phyloP scores from a whole-genome alignment of 2,113 vertebrate species.

The Xiphophorus couchianus region DNA sequence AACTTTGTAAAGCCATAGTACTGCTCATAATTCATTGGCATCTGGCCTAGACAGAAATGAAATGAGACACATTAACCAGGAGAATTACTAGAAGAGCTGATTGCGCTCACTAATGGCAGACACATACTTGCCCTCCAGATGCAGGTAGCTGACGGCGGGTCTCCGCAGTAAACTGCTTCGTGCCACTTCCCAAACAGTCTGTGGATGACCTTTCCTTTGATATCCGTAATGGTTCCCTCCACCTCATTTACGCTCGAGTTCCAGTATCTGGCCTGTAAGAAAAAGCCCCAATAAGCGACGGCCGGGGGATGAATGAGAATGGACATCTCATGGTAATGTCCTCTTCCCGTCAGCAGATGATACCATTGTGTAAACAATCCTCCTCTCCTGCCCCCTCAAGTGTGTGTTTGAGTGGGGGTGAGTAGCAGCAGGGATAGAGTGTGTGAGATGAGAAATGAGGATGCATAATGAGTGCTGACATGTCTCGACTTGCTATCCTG shows the following conservation, averaged over 20 bases:
- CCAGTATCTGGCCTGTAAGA: constrained; percentile 91
- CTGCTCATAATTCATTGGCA: constrained; percentile 89
- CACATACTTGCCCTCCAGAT: constrained; percentile 94
- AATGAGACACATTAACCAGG: background rate
- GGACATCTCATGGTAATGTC: background rate
- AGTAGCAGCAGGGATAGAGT: constrained; percentile 7
- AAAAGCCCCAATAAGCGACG: background rate
- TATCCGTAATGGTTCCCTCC: constrained; percentile 88
- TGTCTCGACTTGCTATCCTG: constrained; percentile 47
- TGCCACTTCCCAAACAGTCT: constrained; percentile 96
- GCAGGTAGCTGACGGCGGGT: constrained; percentile 86
- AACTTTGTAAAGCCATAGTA: constrained; percentile 97
- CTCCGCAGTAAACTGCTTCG: constrained; percentile 90
- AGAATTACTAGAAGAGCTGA: background rate
- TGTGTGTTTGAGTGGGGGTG: constrained; percentile 27
- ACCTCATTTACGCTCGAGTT: constrained; percentile 93
- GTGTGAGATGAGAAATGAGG: constrained; percentile 37
- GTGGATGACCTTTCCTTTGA: constrained; percentile 86
- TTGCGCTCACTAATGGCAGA: background rate
- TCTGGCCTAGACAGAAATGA: constrained; percentile 65
- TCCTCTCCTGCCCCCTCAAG: background rate
- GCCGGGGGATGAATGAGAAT: background rate
- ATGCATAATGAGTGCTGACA: constrained; percentile 51
- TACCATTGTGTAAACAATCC: constrained; percentile 32
- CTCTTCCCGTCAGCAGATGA: constrained; percentile 50